These are phyloP conservation scores for Pseudococcus viburni DNA, from an alignment of 2,888 invertebrate species.

Conservation along the genomic window DNA sequence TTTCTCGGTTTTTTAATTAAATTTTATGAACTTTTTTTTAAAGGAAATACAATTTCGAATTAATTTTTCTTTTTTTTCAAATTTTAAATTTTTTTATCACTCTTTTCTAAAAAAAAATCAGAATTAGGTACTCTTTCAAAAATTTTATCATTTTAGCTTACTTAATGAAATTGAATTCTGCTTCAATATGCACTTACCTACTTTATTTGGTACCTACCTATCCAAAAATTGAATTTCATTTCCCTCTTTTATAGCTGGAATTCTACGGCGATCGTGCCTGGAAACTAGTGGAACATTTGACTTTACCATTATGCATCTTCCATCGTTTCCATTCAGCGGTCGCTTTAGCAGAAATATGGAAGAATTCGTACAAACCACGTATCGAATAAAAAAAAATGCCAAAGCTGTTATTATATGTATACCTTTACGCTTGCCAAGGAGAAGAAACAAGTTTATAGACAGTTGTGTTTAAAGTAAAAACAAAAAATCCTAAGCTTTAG, in stretches of 20 bases:
- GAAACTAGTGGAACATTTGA: conserved; percentile 93
- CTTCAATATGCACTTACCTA: background rate
- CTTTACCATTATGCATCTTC: conserved; percentile 95
- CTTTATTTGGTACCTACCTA: too few species aligned
- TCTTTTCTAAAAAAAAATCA: too few species aligned
- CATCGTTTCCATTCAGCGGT: conserved; percentile 96
- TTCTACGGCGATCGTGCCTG: conserved; percentile 95
- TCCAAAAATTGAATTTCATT: background rate
- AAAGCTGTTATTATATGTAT: background rate
- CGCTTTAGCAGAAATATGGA: conserved; percentile 95
- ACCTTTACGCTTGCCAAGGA: conserved; percentile 34
- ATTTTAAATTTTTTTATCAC: too few species aligned
- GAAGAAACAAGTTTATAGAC: conserved; percentile 28
- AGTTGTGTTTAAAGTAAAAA: background rate
- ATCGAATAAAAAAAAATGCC: conserved; percentile 78
- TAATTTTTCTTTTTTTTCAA: too few species aligned
- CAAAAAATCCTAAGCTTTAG: conserved; percentile 20
- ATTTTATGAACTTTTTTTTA: too few species aligned
- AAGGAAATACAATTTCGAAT: too few species aligned
- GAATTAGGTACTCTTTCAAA: too few species aligned
- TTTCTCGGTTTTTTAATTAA: too few species aligned
- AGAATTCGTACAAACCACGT: conserved; percentile 93
- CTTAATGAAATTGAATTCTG: too few species aligned
- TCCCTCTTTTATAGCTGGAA: conserved; percentile 81
- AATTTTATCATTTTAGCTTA: too few species aligned